Evolutionary conservation across 2,888 invertebrate genomes (phyloP).

Genomic region (Sinotaia quadrata): DNA sequence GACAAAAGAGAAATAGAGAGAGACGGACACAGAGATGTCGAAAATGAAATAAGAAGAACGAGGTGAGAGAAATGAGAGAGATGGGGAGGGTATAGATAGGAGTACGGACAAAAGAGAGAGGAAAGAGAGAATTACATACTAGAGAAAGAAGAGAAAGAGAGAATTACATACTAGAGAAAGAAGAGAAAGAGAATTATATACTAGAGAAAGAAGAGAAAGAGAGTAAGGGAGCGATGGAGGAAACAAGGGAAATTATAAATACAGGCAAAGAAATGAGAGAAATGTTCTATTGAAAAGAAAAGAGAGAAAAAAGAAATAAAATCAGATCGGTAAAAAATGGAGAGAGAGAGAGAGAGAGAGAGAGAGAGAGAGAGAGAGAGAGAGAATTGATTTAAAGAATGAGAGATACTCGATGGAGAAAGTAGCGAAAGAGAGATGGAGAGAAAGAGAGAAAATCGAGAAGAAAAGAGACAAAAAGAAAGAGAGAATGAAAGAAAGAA

Average conservation of each 20-base stretch:
- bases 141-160: not conserved
- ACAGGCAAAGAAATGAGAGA: not conserved
- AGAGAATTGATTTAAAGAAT: constrained; percentile 14
- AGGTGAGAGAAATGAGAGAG: not conserved
- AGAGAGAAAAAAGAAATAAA: not conserved
- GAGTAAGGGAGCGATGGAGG: not conserved
- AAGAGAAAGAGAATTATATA: not conserved
- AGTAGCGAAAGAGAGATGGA: too few species aligned
- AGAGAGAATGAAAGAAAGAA: too few species aligned
- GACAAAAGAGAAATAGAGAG: not conserved
- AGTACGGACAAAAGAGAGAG: not conserved
- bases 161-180: not conserved
- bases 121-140: not conserved
- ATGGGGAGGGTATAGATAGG: not conserved
- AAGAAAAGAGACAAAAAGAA: too few species aligned
- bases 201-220: not conserved
- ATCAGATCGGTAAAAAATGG: not conserved
- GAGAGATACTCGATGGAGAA: constrained; percentile 2
- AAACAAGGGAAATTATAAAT: not conserved
- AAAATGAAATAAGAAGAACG: not conserved
- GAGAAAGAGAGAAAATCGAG: too few species aligned
- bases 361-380: constrained; percentile 21
- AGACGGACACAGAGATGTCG: not conserved
- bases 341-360: constrained; percentile 15
- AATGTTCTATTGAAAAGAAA: not conserved